Base-by-base conservation (phyloP, 2,797 vertebrate genomes). In the Telmatherina bonti region DNA sequence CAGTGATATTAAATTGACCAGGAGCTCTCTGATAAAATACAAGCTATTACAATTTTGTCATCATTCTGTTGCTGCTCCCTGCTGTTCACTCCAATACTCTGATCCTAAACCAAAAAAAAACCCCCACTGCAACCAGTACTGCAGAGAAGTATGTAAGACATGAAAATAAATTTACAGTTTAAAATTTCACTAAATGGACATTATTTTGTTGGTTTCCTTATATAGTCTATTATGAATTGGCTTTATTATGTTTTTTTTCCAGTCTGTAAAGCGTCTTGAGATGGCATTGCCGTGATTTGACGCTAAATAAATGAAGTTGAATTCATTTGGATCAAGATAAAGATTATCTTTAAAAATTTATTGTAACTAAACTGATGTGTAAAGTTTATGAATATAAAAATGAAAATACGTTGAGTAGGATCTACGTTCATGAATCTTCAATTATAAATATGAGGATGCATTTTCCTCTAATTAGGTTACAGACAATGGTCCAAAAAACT, bases 31-130 rank as follows among this genome's bases (percentile, higher is more conserved):
- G 18, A 64, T 22, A 30, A 45, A 77, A 70, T 54, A 30, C 15
- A 70, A 35, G n/a, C 57, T 38, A 26, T 56, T 61, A 22, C 60
- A 26, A 12, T 57, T 43, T 57, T 52, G 74, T 56, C 43, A 55
- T 27, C 58, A 68, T 76, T 78, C 59, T 74, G 33, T 53, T 84
- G 69, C 76, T 88, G 84, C 80, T 74, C 71, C 47, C 76, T 84
- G 66, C 78, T 86, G 80, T 78, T 82, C 70, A 65, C 70, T 69
- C 58, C n/a, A 31, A 20, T 47, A 63, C 45, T 68, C 54, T 7
- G 45, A 66, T 58, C 62, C 61, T 2, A 56, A 45, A 53, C 27
- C 30, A 65, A n/a, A 67, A 41, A 68, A 36, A 7, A 13, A n/a
- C n/a, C n/a, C n/a, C n/a, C 65, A 43, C 30, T 0, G 16, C 52